These are phyloP conservation scores for Incurvaria masculella DNA, from an alignment of 2,888 invertebrate species.

Conservation along the genomic window DNA sequence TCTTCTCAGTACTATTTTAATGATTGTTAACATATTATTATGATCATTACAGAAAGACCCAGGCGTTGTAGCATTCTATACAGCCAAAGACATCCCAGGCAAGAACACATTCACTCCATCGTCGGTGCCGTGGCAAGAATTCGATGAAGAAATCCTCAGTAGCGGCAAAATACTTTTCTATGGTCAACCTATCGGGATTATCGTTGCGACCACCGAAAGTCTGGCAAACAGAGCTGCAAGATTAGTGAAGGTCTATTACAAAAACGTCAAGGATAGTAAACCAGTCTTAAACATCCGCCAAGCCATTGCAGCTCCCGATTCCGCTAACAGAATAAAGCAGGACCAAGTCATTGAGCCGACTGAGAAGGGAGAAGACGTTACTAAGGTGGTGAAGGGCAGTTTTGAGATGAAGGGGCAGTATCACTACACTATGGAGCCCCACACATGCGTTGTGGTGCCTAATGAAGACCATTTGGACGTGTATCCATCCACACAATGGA, in stretches of 20 bases:
- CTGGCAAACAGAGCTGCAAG: conserved; percentile 54
- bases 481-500: conserved; percentile 61
- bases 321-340: conserved; percentile 35
- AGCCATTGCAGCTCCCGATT: conserved; percentile 43
- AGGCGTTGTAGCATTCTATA: conserved; percentile 64
- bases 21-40: neutral
- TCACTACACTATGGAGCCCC: conserved; percentile 77
- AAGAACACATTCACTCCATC: conserved; percentile 55
- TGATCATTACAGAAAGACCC: conserved; percentile 51
- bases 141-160: conserved; percentile 51
- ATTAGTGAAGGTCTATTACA: conserved; percentile 54
- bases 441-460: conserved; percentile 59
- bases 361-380: conserved; percentile 35
- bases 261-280: conserved; percentile 33
- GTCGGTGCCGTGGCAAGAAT: conserved; percentile 30
- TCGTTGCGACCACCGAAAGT: conserved; percentile 62
- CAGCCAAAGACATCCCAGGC: conserved; percentile 69
- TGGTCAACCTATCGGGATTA: conserved; percentile 72
- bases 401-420: conserved; percentile 62
- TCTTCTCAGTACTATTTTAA: too few relatives aligned
- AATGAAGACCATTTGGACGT: conserved; percentile 59
- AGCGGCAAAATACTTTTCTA: conserved; percentile 56
- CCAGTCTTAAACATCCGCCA: conserved; percentile 44
- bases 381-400: conserved; percentile 54
- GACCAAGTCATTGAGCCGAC: conserved; percentile 30